Evolutionary conservation across 1,140 invertebrate genomes (phyloP).

Genomic region (Tyrophagus putrescentiae): DNA sequence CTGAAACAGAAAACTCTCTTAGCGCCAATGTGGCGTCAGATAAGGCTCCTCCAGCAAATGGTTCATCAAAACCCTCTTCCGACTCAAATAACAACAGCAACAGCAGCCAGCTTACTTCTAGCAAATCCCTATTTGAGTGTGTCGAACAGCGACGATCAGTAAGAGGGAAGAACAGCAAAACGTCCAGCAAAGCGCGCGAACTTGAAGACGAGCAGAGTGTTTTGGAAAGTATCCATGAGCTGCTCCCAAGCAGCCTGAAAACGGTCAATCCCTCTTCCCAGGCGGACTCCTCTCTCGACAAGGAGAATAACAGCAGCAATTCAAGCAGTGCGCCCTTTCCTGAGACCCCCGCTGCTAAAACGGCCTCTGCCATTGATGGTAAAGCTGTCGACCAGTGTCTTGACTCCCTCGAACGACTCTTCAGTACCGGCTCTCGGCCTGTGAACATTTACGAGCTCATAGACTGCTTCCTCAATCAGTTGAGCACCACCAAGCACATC

Average conservation of each 20-base stretch:
- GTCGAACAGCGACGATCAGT: slow-evolving; percentile 22
- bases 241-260: slow-evolving; percentile 2
- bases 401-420: too few species aligned
- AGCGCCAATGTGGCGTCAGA: too few species aligned
- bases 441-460: slow-evolving; percentile 9
- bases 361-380: too few species aligned
- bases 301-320: slow-evolving; percentile 1
- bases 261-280: background rate
- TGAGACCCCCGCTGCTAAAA: background rate
- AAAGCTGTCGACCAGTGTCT: too few species aligned
- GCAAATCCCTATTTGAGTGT: slow-evolving; percentile 20
- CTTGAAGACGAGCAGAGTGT: slow-evolving; percentile 10
- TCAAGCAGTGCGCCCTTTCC: background rate
- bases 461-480: slow-evolving; percentile 12
- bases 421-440: too few species aligned
- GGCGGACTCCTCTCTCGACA: background rate
- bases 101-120: background rate
- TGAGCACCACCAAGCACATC: background rate
- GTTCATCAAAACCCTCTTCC: background rate
- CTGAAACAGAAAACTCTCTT: too few species aligned
- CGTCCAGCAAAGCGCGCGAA: too few species aligned
- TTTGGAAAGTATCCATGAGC: slow-evolving; percentile 4
- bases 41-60: background rate
- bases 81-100: background rate
- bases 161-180: slow-evolving; percentile 16